Base-by-base conservation (phyloP, 2,888 invertebrate species). In the Podabrus alpinus region DNA sequence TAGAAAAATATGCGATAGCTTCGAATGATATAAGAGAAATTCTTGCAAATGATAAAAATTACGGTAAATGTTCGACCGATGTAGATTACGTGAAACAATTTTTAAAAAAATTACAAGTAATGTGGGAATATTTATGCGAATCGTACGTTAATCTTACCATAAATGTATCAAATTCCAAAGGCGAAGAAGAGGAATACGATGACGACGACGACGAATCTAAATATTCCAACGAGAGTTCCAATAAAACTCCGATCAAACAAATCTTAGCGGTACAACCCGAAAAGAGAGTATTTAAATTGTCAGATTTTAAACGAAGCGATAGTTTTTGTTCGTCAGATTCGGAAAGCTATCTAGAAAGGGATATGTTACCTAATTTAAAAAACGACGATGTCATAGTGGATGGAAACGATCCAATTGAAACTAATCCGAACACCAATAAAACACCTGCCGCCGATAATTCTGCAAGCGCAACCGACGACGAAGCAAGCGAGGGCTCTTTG, bases 11-110 rank as follows among this genome's bases (percentile, higher is more conserved):
- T 79, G 90, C 90, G 82, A 86, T 93, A 79, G 91, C 90, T 75
- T 87, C 91, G 0, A 89, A 90, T 24, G 91, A 92, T 79, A 86
- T 93, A 72, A 90, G 92, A 68, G 91, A 92, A 73, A 90, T 93
- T 75, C 83, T 93, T 24, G 81, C 79, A 1, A 82, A 82, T 25
- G 91, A 92, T 70, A 82, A 81, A 15, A 78, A 79, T 21, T 45
- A 45, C n/a, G 71, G 72, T 15, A 82, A 81, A 59, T 85, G 84
- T 72, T 79, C 79, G 11, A 85, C 83, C 2, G 87, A 87, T 77
- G 80, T 86, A 25, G 85, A 85, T 75, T 87, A 87, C 73, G 83
- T 87, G 7, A 86, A 87, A 73, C 82, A 85, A 74, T 88, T 87
- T 79, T 80, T 88, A 74, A 82, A 84, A 15, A 85, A 86, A 72